Conservation (phyloP, 2,888 invertebrate genomes). For the Parnassius orleans region DNA sequence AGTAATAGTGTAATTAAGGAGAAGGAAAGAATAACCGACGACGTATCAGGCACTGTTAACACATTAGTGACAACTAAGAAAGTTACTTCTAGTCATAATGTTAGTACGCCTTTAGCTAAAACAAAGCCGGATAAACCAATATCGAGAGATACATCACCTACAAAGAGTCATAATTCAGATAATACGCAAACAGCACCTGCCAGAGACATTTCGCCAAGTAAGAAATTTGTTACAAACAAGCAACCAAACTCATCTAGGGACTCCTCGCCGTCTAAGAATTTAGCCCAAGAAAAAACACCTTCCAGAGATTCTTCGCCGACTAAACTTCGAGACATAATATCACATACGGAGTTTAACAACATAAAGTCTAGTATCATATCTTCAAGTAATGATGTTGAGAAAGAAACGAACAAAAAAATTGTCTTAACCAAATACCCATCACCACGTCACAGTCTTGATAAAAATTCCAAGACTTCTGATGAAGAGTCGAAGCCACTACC, state of each 20-base stretch:
- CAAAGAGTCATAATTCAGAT: conserved; percentile 17
- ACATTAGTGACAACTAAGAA: neutral
- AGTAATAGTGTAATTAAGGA: neutral
- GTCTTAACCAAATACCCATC: conserved; percentile 25
- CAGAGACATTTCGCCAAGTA: conserved; percentile 4
- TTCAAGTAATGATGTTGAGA: conserved; percentile 15
- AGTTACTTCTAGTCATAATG: neutral
- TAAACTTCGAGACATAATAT: conserved; percentile 49
- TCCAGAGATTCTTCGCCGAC: conserved; percentile 41
- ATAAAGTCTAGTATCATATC: conserved; percentile 11
- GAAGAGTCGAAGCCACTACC: neutral
- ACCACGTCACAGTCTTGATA: conserved; percentile 37
- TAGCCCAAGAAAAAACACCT: neutral
- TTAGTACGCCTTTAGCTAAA: neutral
- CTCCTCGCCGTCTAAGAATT: no score
- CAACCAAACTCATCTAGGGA: neutral
- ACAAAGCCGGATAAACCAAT: conserved; percentile 14
- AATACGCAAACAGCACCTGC: conserved; percentile 12
- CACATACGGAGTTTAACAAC: conserved; percentile 30
- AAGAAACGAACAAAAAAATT: conserved; percentile 16
- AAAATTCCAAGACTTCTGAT: conserved; percentile 29
- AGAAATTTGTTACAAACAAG: conserved; percentile 1
- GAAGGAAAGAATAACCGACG: neutral
- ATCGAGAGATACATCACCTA: conserved; percentile 21
- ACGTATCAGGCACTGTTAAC: neutral